These are phyloP conservation scores for Agrilus planipennis DNA, from an alignment of 1,140 invertebrate genomes.

Conservation along the genomic window DNA sequence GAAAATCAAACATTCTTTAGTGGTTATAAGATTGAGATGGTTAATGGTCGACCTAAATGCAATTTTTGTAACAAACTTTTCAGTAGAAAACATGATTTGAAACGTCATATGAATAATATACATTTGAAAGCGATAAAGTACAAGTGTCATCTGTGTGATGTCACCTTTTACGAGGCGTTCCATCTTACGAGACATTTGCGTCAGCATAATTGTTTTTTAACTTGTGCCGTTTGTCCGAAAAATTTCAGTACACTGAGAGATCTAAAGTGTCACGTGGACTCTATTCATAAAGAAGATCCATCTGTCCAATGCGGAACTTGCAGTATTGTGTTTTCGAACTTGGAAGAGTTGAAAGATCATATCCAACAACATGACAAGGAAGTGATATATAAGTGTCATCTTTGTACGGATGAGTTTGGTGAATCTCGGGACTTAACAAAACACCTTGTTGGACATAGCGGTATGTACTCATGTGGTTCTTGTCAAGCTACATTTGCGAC, in stretches of 20 bases:
- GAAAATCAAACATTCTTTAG: too few relatives aligned
- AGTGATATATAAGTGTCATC: slow-evolving; percentile 8
- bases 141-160: slow-evolving; percentile 8
- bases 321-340: not conserved
- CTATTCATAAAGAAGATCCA: not conserved
- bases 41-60: slow-evolving; percentile 1
- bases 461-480: slow-evolving; percentile 4
- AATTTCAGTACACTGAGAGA: slow-evolving; percentile 2
- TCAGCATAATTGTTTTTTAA: slow-evolving; percentile 1
- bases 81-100: slow-evolving; percentile 5
- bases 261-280: slow-evolving; percentile 4
- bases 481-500: slow-evolving; percentile 6
- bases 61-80: slow-evolving; percentile 4
- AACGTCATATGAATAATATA: slow-evolving; percentile 7
- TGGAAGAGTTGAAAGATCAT: slow-evolving; percentile 3
- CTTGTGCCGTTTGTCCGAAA: slow-evolving; percentile 2
- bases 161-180: slow-evolving; percentile 6
- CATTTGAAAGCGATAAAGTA: slow-evolving; percentile 8
- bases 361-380: slow-evolving; percentile 7
- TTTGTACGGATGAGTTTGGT: slow-evolving; percentile 6
- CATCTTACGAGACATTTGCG: slow-evolving; percentile 8
- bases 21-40: not conserved
- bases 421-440: slow-evolving; percentile 5
- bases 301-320: slow-evolving; percentile 4
- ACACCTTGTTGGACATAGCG: slow-evolving; percentile 9